Percentiles rank a stretch among this genome's conserved stretches.
phyloP scores from a whole-genome alignment of 2,888 invertebrate genomes.

The Megastigmus dorsalis region DNA sequence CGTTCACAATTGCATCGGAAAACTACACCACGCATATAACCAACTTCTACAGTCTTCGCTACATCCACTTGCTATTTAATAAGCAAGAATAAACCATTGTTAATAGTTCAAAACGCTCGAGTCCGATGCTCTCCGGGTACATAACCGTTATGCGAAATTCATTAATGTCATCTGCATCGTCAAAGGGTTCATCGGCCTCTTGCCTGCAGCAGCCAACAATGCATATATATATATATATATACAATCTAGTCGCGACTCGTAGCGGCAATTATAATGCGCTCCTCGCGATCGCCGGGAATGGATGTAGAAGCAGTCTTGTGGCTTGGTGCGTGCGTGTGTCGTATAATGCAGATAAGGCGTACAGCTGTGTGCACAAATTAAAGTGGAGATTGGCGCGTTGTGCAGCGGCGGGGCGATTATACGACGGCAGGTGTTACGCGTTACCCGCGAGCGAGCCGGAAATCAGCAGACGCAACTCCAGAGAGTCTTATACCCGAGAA shows the following conservation, averaged over 20 bases:
- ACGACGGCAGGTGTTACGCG: constrained; percentile 45
- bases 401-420: not conserved
- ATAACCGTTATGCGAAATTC: constrained; percentile 19
- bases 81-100: too few species aligned
- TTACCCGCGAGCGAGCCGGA: constrained; percentile 32
- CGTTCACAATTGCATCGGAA: too few species aligned
- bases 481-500: constrained; percentile 19
- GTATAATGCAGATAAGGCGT: too few species aligned
- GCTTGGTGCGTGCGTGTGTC: too few species aligned
- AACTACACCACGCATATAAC: too few species aligned
- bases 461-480: not conserved
- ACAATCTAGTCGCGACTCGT: not conserved
- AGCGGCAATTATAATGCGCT: too few species aligned
- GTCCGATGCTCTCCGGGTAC: too few species aligned
- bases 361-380: not conserved
- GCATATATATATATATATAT: not conserved
- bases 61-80: too few species aligned
- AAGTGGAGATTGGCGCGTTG: constrained; percentile 23
- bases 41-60: too few species aligned
- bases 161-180: constrained; percentile 22
- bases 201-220: not conserved
- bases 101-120: too few species aligned
- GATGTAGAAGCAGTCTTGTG: too few species aligned
- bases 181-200: constrained; percentile 29
- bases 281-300: too few species aligned